Conservation (phyloP, 1,140 invertebrate genomes). For the Hycleus phaleratus region DNA sequence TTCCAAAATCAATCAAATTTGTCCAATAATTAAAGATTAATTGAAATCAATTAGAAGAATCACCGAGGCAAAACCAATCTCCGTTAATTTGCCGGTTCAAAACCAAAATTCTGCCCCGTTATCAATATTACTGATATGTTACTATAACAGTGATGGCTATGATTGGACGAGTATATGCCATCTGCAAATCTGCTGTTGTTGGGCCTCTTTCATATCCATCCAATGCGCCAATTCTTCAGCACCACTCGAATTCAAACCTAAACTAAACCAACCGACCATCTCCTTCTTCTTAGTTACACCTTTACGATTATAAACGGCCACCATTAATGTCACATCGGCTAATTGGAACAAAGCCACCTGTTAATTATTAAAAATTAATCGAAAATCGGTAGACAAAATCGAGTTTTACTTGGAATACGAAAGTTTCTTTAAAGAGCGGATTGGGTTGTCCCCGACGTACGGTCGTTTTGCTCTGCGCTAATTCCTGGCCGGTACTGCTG, state of each 20-base stretch:
- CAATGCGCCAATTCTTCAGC: conserved; percentile 89
- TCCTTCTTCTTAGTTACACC: conserved; percentile 89
- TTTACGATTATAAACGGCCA: conserved; percentile 85
- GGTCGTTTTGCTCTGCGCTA: conserved; percentile 85
- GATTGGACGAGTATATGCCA: conserved; percentile 64
- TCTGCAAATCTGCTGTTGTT: conserved; percentile 61
- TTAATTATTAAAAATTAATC: conserved; percentile 7
- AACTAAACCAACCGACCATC: conserved; percentile 92
- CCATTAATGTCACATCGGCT: conserved; percentile 89
- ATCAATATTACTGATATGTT: conserved; percentile 18
- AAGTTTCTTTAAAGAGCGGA: conserved; percentile 92
- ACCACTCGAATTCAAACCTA: conserved; percentile 85
- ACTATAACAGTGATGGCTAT: conserved; percentile 29
- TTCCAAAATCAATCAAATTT: no score
- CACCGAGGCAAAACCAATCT: background rate
- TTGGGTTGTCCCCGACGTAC: conserved; percentile 86
- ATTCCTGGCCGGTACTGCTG: conserved; percentile 86
- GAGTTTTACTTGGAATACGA: conserved; percentile 78
- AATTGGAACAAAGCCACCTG: conserved; percentile 91
- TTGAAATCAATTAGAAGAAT: no score
- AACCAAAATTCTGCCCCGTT: background rate
- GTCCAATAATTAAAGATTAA: no score
- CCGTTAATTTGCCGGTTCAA: background rate
- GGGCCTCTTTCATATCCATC: conserved; percentile 77
- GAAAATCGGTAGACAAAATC: conserved; percentile 5